Evolutionary conservation across 2,113 vertebrate species (phyloP).

Genomic region (Pteropus alecto): DNA sequence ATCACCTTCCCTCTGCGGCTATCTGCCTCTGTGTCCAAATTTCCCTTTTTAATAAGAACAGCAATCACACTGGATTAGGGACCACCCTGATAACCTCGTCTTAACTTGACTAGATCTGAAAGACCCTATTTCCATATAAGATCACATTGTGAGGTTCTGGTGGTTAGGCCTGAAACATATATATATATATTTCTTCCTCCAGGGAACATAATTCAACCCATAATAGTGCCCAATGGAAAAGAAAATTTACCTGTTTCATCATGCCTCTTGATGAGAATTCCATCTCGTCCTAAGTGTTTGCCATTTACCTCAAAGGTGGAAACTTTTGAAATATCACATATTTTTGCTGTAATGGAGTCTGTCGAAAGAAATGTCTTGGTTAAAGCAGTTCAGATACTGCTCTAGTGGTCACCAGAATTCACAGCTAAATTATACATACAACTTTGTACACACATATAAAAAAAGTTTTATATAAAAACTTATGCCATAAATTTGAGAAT

Average conservation of each 20-base stretch:
- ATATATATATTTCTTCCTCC: not conserved
- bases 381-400: not conserved
- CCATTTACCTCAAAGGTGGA: not conserved
- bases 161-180: not conserved
- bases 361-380: not conserved
- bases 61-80: not conserved
- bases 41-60: not conserved
- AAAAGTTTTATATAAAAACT: not conserved
- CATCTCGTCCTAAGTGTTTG: not conserved
- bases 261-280: not conserved
- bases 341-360: not conserved
- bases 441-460: too few relatives aligned
- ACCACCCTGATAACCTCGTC: not conserved
- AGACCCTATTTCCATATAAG: not conserved
- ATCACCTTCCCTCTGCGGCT: rapidly evolving
- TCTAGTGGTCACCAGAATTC: not conserved
- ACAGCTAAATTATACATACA: not conserved
- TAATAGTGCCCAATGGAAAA: not conserved
- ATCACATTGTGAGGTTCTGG: not conserved
- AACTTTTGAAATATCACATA: not conserved
- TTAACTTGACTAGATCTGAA: not conserved
- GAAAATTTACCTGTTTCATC: not conserved
- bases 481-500: not conserved
- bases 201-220: not conserved
- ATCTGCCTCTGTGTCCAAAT: not conserved